Evolutionary conservation across 1,140 invertebrate genomes (phyloP), one percentile per base, ranked within the genome.

Genomic region (Procambarus virginalis): DNA sequence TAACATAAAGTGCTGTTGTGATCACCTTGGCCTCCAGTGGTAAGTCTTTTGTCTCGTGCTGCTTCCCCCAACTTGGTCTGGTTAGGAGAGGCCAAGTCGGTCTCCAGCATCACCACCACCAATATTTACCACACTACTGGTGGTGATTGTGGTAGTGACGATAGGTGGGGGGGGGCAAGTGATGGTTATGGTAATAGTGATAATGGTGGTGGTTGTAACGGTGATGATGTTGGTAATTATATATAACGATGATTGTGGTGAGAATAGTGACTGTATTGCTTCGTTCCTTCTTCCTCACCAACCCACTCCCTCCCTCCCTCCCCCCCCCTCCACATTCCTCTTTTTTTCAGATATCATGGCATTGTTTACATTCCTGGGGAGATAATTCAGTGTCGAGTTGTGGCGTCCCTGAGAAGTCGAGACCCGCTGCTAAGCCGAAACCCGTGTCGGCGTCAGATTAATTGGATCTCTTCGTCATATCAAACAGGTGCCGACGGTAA

Each of bases 361-460:
- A 82, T 82, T 22, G 80, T 46, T 68, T 1, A 68, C 22, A 82
- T 82, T 82, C 80, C 80, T 4, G 2, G 5, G 12, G 5, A 46
- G 80, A 64, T 82, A 81, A 60, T 64, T 20, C 22, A 2, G 14
- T 46, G 60, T 12, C 60, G 49, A 60, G 49, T 22, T 81, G 51
- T 60, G 51, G 60, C 51, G 51, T 55, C 6, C 6, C 17, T 17
- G 80, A n/a, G 22, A 10, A 34, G 48, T 9, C 68, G 17, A 20
- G 8, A 20, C 2, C 58, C 34, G 3, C 10, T 68, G 45, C 58
- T 82, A 82, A 82, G 80, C 68, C 80, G 14, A 68, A 48, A 82
- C 58, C 80, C 60, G n/a, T 82, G 80, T 82, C 14, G 60, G 34
- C 60, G 80, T 82, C 80, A 68, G 80, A 64, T 82, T 64, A 82